phyloP scores from a whole-genome alignment of 2,797 vertebrate genomes.

The Centropyge bicolor region DNA sequence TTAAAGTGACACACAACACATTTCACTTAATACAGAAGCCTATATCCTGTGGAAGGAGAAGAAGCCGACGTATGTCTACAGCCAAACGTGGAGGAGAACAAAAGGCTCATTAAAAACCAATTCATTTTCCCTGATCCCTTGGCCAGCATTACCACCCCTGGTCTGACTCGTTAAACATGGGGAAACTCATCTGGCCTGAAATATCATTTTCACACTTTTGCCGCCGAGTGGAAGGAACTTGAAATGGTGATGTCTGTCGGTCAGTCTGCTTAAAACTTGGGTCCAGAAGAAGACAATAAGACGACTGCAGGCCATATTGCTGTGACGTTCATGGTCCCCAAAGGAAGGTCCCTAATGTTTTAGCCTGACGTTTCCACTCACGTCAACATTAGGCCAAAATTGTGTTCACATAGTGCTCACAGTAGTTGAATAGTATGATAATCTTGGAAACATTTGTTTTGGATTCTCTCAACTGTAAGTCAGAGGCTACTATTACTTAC shows the following conservation, averaged over 20 bases:
- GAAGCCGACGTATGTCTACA: constrained; percentile 8
- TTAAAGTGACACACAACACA: neutral
- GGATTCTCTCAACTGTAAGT: too few species aligned
- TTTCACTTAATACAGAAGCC: constrained; percentile 5
- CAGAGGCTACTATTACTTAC: too few species aligned
- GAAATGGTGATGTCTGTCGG: neutral
- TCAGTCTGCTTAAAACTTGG: neutral
- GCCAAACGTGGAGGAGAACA: constrained; percentile 12
- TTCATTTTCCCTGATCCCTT: constrained; percentile 13
- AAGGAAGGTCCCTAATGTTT: neutral
- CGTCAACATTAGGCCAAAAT: neutral
- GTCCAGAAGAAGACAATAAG: neutral
- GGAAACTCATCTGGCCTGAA: constrained; percentile 12
- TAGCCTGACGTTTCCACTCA: neutral
- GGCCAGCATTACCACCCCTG: neutral
- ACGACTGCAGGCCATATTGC: too few species aligned
- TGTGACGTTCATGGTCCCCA: neutral
- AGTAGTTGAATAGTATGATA: too few species aligned
- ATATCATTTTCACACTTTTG: neutral
- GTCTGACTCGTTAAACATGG: constrained; percentile 37
- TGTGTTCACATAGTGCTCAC: too few species aligned
- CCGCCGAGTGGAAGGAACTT: too few species aligned
- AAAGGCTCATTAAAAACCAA: constrained; percentile 40
- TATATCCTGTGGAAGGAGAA: neutral
- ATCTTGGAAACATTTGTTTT: too few species aligned